Evolutionary conservation across 2,113 vertebrate species (phyloP), one percentile per base, ranked within the genome.

Genomic region (Willisornis vidua): DNA sequence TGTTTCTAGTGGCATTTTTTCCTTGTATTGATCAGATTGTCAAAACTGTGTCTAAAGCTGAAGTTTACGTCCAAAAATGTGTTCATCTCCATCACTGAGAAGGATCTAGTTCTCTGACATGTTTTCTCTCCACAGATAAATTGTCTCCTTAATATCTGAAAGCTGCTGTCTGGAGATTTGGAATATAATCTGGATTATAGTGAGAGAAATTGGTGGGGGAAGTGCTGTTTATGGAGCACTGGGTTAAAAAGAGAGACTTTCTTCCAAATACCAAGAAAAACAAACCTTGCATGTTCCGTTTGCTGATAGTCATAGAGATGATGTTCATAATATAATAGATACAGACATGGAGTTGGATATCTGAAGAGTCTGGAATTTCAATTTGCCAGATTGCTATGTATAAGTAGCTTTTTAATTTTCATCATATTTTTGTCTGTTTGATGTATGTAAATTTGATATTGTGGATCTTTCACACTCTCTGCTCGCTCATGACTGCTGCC

Each of bases 381-480:
- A 8, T 29, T 81, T 96, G 55, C 59, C 31, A 81, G 90, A 77
- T 92, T 77, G 12, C 20, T 87, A 8, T 49, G 9, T 61, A 79
- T 91, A 83, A 93, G 74, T 70, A 79, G 62, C 58, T 76, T 94
- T 96, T 80, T 70, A 87, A 96, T 94, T 95, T 93, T 77, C 26
- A 17, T 85, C 71, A 83, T 80, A 73, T 67, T 94, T 10, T 85
- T 82, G 63, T 87, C 91, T 93, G 51, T 14, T 90, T 91, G 74
- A 85, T 59, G 24, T 74, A 82, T 80, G 37, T 73, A 96, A 93
- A 79, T 93, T 87, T 73, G 82, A 85, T 79, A 58, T 20, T 2
- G 2, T 71, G 43, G 31, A 78, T 89, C 84, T 59, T 95, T 93
- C 39, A 75, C 23, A n/a, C n/a, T 70, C 26, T 87, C 8, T 91